These are phyloP conservation scores for Montipora efflorescens DNA, from an alignment of 64 coral and sea anemone species.

Conservation along the genomic window DNA sequence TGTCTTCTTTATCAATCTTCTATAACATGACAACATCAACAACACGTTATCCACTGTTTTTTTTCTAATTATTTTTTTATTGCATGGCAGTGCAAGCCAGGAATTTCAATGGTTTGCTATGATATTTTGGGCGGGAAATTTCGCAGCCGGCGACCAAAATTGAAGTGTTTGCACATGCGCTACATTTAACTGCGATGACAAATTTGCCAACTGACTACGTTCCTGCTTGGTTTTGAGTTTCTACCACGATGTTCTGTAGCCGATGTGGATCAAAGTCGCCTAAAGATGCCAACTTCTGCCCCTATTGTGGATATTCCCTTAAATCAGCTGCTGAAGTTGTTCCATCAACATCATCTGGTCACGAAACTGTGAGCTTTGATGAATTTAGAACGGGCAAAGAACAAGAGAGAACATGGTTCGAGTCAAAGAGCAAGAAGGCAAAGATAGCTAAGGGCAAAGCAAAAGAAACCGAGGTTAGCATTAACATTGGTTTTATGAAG, in stretches of 20 bases:
- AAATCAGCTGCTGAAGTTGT: not conserved
- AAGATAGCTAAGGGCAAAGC: not conserved
- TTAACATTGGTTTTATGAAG: not conserved
- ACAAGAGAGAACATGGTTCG: not conserved
- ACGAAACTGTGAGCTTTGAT: not conserved
- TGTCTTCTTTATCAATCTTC: no score
- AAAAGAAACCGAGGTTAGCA: not conserved
- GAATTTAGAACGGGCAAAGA: not conserved
- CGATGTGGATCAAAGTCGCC: not conserved
- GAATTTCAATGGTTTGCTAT: no score
- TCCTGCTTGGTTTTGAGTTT: no score
- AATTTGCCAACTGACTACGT: no score
- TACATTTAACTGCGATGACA: no score
- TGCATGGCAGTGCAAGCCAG: no score
- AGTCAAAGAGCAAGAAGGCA: not conserved
- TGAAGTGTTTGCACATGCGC: no score
- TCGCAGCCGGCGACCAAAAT: no score
- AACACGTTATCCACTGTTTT: no score
- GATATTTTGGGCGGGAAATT: no score
- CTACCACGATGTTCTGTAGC: not conserved
- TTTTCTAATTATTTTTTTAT: no score
- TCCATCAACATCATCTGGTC: not conserved
- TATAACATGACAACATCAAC: no score
- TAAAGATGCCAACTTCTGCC: not conserved
- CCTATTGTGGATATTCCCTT: not conserved